Conservation (phyloP, 1,140 invertebrate species). For the Planococcus citri region DNA sequence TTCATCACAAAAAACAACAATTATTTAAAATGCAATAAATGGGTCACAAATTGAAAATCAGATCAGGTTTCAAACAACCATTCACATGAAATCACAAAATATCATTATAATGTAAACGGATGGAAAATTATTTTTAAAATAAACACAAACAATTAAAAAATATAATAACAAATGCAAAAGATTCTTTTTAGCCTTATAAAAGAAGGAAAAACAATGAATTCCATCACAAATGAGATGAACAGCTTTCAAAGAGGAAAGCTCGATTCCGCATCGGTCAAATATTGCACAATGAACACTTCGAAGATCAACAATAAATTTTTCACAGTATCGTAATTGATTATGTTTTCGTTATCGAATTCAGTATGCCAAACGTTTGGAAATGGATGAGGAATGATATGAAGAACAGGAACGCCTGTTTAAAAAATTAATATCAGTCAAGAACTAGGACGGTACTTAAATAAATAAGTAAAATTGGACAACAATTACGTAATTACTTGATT, state of each 20-base stretch:
- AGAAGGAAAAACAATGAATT: not conserved
- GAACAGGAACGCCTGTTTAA: constrained; percentile 66
- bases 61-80: too few relatives aligned
- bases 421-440: constrained; percentile 28
- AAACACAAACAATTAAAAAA: not conserved
- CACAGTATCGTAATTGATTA: constrained; percentile 67
- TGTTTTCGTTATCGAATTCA: constrained; percentile 53
- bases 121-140: not conserved
- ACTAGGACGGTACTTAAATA: too few relatives aligned
- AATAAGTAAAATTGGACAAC: constrained; percentile 23
- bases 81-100: too few relatives aligned
- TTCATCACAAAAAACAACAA: not conserved
- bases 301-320: constrained; percentile 83
- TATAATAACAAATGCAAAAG: not conserved
- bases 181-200: too few relatives aligned
- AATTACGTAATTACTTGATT: constrained; percentile 15
- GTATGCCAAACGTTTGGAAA: constrained; percentile 87
- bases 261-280: constrained; percentile 38
- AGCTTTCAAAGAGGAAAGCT: not conserved
- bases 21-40: not conserved
- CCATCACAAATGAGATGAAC: not conserved
- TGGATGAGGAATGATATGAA: constrained; percentile 80
- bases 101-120: too few relatives aligned
- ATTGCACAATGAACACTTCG: constrained; percentile 68
- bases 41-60: too few relatives aligned